Conservation (phyloP, 2,888 invertebrate species). For the Arenicola marina region DNA sequence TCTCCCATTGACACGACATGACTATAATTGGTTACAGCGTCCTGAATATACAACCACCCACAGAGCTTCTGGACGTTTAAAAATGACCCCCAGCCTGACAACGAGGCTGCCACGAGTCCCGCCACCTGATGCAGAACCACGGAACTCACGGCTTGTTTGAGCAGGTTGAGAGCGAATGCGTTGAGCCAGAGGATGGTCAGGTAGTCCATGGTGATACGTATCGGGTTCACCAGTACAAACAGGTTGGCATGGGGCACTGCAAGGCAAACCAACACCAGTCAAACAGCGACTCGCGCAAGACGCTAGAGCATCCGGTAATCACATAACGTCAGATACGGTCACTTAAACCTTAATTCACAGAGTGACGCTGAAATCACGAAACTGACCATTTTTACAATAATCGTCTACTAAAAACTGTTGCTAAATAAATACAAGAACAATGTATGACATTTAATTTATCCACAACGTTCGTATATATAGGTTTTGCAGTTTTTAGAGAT, state of each 20-base stretch:
- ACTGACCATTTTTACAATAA: no score
- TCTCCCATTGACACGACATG: no score
- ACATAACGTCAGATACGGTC: background rate
- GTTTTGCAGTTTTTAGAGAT: no score
- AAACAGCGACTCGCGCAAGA: background rate
- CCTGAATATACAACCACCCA: no score
- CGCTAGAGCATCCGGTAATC: background rate
- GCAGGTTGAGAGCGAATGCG: slow-evolving; percentile 86
- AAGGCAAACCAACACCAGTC: slow-evolving; percentile 51
- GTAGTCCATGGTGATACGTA: slow-evolving; percentile 84
- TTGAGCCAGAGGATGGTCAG: slow-evolving; percentile 91
- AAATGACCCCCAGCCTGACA: no score
- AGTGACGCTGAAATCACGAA: background rate
- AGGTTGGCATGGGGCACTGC: slow-evolving; percentile 92
- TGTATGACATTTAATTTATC: no score
- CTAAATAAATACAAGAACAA: no score
- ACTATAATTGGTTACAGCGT: no score
- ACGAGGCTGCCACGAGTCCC: no score
- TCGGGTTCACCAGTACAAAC: slow-evolving; percentile 88
- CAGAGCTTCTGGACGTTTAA: no score
- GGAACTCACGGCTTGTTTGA: slow-evolving; percentile 68
- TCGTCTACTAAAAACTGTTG: no score
- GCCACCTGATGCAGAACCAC: slow-evolving; percentile 11
- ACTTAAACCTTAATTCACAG: background rate
- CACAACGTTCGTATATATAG: no score